Conservation (phyloP, 2,113 vertebrate genomes). For the Epinephelus moara region DNA sequence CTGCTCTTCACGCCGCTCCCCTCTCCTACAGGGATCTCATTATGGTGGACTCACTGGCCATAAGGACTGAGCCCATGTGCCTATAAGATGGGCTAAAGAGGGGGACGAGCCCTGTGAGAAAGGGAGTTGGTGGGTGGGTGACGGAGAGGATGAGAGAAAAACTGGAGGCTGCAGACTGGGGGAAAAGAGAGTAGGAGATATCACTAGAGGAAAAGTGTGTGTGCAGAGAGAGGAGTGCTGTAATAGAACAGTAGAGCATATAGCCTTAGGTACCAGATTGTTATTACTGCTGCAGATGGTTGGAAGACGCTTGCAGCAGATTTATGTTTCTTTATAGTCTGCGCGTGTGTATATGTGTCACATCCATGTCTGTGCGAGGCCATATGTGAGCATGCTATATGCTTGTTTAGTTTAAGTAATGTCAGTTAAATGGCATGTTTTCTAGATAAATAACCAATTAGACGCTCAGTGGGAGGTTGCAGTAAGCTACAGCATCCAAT, state of each 20-base stretch:
- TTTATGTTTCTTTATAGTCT: slow-evolving; percentile 63
- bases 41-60: slow-evolving; percentile 67
- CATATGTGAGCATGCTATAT: slow-evolving; percentile 45
- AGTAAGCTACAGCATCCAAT: slow-evolving; percentile 55
- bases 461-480: slow-evolving; percentile 41
- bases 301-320: slow-evolving; percentile 60
- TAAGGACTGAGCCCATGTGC: slow-evolving; percentile 46
- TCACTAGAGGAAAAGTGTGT: slow-evolving; percentile 29
- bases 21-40: slow-evolving; percentile 81
- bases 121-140: neutral
- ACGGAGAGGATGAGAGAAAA: slow-evolving; percentile 15
- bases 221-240: slow-evolving; percentile 39
- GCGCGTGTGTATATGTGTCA: slow-evolving; percentile 27
- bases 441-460: slow-evolving; percentile 75
- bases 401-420: slow-evolving; percentile 76
- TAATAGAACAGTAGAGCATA: slow-evolving; percentile 59
- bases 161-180: slow-evolving; percentile 15
- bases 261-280: slow-evolving; percentile 69
- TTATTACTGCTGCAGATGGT: slow-evolving; percentile 77
- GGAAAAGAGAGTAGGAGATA: slow-evolving; percentile 1
- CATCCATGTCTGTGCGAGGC: slow-evolving; percentile 25
- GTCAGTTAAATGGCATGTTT: slow-evolving; percentile 66
- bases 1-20: slow-evolving; percentile 42
- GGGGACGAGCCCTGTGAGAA: slow-evolving; percentile 38
- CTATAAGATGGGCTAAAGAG: slow-evolving; percentile 46